phyloP scores from a whole-genome alignment of 53 echinoderm and acorn worm species.

The Temnopleurus reevesii region DNA sequence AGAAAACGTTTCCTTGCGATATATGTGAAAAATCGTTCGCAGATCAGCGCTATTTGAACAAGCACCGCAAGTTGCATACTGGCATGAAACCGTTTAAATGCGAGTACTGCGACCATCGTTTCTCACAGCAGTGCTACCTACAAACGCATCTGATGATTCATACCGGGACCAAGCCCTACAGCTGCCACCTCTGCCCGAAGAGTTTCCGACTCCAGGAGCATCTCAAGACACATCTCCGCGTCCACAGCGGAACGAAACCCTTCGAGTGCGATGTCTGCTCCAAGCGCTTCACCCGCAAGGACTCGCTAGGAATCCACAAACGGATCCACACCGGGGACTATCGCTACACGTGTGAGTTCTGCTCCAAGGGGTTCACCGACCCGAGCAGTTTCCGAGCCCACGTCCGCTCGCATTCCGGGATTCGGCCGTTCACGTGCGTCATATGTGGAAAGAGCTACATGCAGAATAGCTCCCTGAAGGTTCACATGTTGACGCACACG shows the following conservation, averaged over 20 bases:
- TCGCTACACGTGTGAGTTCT: slow-evolving; percentile 7
- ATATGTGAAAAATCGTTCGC: not conserved
- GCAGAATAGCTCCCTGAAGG: slow-evolving; percentile 17
- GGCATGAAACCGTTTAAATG: slow-evolving; percentile 11
- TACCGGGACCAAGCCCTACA: not conserved
- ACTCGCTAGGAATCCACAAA: not conserved
- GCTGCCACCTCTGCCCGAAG: slow-evolving; percentile 12
- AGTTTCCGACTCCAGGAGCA: slow-evolving; percentile 31
- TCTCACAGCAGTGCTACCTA: slow-evolving; percentile 33
- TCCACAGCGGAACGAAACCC: slow-evolving; percentile 15
- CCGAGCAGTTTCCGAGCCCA: slow-evolving; percentile 35
- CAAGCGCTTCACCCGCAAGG: slow-evolving; percentile 38
- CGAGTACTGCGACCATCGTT: slow-evolving; percentile 1
- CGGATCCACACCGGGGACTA: slow-evolving; percentile 23
- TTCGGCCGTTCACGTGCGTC: not conserved
- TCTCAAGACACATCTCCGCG: slow-evolving; percentile 18
- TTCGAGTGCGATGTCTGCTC: not conserved
- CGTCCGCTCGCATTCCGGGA: not conserved
- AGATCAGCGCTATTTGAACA: slow-evolving; percentile 25
- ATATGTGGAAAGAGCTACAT: not conserved
- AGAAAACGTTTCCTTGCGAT: not conserved
- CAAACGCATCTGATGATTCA: slow-evolving; percentile 38
- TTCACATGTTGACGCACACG: not conserved
- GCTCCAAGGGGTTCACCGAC: slow-evolving; percentile 28
- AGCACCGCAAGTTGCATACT: not conserved